Evolutionary conservation across 2,797 vertebrate genomes (phyloP), one percentile per base, ranked within the genome.

Genomic region (Hemibagrus guttatus): DNA sequence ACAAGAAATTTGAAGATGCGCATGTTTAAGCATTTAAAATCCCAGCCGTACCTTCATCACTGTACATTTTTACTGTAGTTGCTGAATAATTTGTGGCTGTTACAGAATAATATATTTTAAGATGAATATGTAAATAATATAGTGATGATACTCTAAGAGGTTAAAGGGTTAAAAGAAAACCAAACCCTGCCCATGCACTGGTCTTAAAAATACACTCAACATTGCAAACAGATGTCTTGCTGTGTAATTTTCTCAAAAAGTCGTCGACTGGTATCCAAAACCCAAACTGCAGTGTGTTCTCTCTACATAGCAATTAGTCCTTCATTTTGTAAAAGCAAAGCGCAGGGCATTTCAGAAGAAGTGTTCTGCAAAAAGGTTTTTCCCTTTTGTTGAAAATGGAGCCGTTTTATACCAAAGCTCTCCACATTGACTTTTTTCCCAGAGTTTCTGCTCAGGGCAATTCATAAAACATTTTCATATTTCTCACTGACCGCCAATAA

Each of bases 151-250:
- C 52, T n/a, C 42, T 81, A 12, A 61, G 21, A 80, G 13, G 21
- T 61, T 49, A 81, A 75, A 31, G 81, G 21, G n/a, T 61, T 81
- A 39, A 58, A 91, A 66, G 90, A 89, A 90, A 87, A 81, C 69
- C 91, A 89, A 74, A 66, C 81, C 91, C 89, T 59, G 86, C 91
- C 92, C 89, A 84, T 90, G 91, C 87, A 91, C 92, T 93, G 85
- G 85, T 93, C 93, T 95, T 93, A 94, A 95, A 95, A 96, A 95
- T 95, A 95, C 93, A 92, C 94, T 94, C 92, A 85, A 93, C 93
- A 96, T 95, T 94, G 93, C 92, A 93, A 94, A 94, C 96, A 96
- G 95, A 96, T 96, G 95, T 95, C 90, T 82, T 91, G 87, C 90
- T 90, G 94, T 95, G 90, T 96, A 94, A 96, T 96, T 95, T 95